Evolutionary conservation across 2,113 vertebrate genomes (phyloP).

Genomic region (Erythrocercus mccallii): DNA sequence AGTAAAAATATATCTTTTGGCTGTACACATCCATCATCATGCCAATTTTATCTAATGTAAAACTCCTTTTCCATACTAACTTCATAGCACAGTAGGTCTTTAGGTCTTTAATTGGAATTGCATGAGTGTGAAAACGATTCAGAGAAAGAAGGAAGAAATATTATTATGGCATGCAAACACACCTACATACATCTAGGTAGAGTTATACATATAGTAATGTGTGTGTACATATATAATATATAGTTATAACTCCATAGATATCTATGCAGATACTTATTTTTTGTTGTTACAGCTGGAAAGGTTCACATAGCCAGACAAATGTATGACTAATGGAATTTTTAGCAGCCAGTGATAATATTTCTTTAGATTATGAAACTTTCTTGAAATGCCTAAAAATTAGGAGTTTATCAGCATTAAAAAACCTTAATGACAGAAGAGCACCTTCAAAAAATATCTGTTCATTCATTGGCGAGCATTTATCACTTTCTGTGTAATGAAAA

Average conservation of each 20-base stretch:
- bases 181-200: not conserved
- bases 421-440: slow-evolving; percentile 46
- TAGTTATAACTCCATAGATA: not conserved
- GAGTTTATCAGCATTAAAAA: slow-evolving; percentile 12
- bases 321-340: slow-evolving; percentile 5
- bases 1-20: not conserved
- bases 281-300: slow-evolving; percentile 12
- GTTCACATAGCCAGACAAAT: not conserved
- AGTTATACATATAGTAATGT: not conserved
- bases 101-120: not conserved
- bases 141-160: not conserved
- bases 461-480: slow-evolving; percentile 15
- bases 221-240: not conserved
- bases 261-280: not conserved
- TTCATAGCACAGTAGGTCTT: not conserved
- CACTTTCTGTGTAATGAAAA: slow-evolving; percentile 32
- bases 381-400: slow-evolving; percentile 7
- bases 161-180: not conserved
- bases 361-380: slow-evolving; percentile 27
- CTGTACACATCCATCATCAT: not conserved
- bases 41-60: not conserved
- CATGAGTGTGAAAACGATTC: not conserved
- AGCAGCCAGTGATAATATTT: not conserved
- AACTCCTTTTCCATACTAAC: not conserved
- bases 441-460: slow-evolving; percentile 1